Evolutionary conservation across 2,888 invertebrate species (phyloP), one percentile per base, ranked within the genome.

Genomic region (Eumerus sabulonum): DNA sequence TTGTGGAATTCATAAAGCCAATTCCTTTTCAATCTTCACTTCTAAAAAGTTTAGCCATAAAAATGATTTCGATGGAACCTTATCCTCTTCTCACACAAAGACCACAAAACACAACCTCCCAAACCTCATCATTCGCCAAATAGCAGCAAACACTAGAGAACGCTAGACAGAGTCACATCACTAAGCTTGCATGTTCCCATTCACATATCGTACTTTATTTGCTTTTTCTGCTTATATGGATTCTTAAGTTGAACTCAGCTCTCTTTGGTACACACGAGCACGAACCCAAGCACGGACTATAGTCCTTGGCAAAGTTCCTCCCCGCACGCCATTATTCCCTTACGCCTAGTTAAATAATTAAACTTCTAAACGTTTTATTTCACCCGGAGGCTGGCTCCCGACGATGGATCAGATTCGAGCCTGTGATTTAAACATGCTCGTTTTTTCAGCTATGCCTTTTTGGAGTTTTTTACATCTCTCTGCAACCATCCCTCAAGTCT

Each of bases 331-430:
- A 63, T 18, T 56, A 67, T 50, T 68, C 68, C 68, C 68, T 16
- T 3, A 19, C 16, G 74, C 44, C 68, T 79, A 68, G 68, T 74
- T 59, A 74, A 79, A 73, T 70, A 79, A 79, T 79, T 79, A 68
- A 79, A 79, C 73, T 79, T 68, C 59, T 74, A 70, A 79, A 74
- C 60, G 79, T 68, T 74, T 68, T 73, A 79, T 70, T 64, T 74
- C 42, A 54, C 74, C 68, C 64, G 35, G 48, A 48, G 68, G 59
- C 72, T 53, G n/a, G 16, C 27, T 11, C 60, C 56, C 27, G 42
- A 54, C 42, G 45, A 40, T 62, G 54, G 48, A 17, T 53, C 36
- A 17, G 35, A 63, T 62, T 59, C 42, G 27, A 63, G 57, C 57
- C 60, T 64, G 48, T 59, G 73, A 79, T 68, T 74, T 64, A 40